These are phyloP conservation scores for Melanotaenia parkinsoni DNA, from an alignment of 2,797 vertebrate species.

Conservation along the genomic window DNA sequence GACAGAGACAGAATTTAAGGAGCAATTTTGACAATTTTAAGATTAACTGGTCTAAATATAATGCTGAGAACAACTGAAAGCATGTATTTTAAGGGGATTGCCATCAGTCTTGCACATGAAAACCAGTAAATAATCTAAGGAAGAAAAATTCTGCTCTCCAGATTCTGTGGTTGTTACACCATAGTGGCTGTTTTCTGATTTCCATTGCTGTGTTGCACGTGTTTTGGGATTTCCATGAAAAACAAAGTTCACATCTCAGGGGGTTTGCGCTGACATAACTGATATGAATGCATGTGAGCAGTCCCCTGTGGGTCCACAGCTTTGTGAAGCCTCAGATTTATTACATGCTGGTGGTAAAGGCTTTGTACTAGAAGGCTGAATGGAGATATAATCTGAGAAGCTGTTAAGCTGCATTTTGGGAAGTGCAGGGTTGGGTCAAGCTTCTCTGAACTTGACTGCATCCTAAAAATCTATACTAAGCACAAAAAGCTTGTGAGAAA, in stretches of 20 bases:
- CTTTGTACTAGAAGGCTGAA: not conserved
- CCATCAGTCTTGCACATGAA: not conserved
- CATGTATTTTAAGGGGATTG: not conserved
- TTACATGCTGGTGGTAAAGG: not conserved
- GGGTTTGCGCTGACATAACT: constrained; percentile 7
- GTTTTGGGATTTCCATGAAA: not conserved
- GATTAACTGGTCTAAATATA: not conserved
- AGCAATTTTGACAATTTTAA: not conserved
- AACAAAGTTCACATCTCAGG: not conserved
- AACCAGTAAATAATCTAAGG: not conserved
- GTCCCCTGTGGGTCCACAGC: not conserved
- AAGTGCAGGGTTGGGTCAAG: not conserved
- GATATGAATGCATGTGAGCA: constrained; percentile 1
- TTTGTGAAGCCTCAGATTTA: not conserved
- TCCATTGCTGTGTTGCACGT: not conserved
- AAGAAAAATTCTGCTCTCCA: not conserved
- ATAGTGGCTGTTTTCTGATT: not conserved
- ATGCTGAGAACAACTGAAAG: not conserved
- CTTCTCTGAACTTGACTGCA: not conserved
- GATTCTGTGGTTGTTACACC: not conserved
- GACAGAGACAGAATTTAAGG: not conserved
- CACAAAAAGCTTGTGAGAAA: not conserved
- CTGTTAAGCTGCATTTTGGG: not conserved
- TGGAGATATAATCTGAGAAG: not conserved
- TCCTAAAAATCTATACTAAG: not conserved